Evolutionary conservation across 2,113 vertebrate species (phyloP).

Genomic region (Fregata magnificens): DNA sequence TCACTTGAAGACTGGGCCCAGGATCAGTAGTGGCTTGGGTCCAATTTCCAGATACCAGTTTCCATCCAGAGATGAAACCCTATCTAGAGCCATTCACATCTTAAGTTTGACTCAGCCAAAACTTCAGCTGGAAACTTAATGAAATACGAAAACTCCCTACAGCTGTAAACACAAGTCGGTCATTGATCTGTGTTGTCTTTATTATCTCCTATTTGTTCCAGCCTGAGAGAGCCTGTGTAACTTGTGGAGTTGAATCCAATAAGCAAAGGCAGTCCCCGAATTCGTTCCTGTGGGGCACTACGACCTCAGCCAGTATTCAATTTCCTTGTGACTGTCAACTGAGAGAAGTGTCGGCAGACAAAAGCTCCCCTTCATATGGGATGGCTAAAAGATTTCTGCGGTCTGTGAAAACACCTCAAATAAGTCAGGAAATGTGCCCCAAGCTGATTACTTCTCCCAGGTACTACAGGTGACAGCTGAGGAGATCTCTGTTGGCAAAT

Average conservation of each 20-base stretch:
- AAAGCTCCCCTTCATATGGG: not conserved
- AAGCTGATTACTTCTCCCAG: not conserved
- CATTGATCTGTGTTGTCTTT: slow-evolving; percentile 31
- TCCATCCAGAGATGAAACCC: not conserved
- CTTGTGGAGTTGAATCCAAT: not conserved
- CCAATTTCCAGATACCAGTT: not conserved
- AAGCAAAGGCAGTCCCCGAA: not conserved
- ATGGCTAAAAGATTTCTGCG: not conserved
- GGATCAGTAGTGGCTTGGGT: not conserved
- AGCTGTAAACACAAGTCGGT: slow-evolving; percentile 2
- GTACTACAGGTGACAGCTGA: not conserved
- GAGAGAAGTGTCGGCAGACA: not conserved
- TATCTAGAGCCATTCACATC: not conserved
- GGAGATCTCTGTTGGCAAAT: not conserved
- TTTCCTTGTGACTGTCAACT: not conserved
- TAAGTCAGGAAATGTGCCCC: not conserved
- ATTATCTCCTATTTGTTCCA: slow-evolving; percentile 28
- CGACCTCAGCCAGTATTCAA: not conserved
- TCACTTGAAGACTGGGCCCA: not conserved
- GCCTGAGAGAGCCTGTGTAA: not conserved
- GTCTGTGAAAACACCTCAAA: not conserved
- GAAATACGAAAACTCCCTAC: not conserved
- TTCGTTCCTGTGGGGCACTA: not conserved
- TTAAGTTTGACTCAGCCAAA: not conserved
- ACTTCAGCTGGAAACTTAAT: slow-evolving; percentile 7